phyloP scores from a whole-genome alignment of 1,140 invertebrate species.

The Aricia agestis region DNA sequence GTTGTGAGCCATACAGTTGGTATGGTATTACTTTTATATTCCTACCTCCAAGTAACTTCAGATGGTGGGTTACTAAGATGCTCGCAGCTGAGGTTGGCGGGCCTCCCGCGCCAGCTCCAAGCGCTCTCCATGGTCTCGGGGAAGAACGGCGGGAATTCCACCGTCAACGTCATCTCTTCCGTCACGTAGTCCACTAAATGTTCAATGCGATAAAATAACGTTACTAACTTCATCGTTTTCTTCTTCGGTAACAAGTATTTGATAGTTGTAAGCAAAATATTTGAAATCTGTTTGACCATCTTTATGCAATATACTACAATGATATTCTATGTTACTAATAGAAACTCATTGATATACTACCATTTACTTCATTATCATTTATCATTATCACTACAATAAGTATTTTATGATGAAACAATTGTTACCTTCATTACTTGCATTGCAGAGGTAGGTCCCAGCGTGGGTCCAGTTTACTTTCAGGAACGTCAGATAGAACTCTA shows the following conservation, averaged over 20 bases:
- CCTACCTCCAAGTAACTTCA: slow-evolving; percentile 52
- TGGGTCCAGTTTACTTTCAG: slow-evolving; percentile 35
- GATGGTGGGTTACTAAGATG: slow-evolving; percentile 49
- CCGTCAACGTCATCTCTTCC: slow-evolving; percentile 43
- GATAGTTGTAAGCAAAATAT: no score
- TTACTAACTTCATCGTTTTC: no score
- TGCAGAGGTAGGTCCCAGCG: slow-evolving; percentile 48
- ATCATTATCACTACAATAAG: no score
- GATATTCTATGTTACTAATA: no score
- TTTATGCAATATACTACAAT: no score
- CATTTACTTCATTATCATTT: no score
- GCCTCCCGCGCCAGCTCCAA: slow-evolving; percentile 50
- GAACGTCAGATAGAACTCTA: slow-evolving; percentile 40
- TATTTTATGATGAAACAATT: no score
- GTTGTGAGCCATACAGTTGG: no score
- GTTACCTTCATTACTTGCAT: slow-evolving; percentile 53
- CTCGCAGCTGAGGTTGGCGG: slow-evolving; percentile 47
- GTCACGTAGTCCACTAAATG: slow-evolving; percentile 36
- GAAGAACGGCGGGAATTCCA: slow-evolving; percentile 51
- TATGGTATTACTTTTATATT: not conserved
- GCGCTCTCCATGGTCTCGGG: slow-evolving; percentile 35
- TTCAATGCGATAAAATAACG: no score
- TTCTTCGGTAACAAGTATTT: no score
- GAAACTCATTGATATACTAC: no score
- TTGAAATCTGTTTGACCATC: no score